Conservation (phyloP, 2,888 invertebrate species). For the Mylabris sibirica region DNA sequence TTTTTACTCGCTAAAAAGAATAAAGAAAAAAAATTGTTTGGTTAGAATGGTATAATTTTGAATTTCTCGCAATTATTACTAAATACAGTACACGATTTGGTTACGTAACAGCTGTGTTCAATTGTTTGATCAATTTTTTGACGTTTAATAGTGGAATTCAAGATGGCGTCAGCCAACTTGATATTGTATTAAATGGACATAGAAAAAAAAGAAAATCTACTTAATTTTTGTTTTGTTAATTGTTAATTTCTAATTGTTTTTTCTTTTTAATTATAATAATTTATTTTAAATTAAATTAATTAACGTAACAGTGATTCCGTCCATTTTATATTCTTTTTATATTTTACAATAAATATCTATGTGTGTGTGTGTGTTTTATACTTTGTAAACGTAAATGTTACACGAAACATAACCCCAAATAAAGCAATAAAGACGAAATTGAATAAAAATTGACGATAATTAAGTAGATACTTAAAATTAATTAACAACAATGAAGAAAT, state of each 20-base stretch:
- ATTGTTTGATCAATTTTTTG: slow-evolving; percentile 6
- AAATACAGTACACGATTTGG: background rate
- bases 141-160: slow-evolving; percentile 41
- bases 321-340: background rate
- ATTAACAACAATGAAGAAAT: slow-evolving; percentile 13
- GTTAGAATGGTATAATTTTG: too few relatives aligned
- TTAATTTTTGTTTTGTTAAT: background rate
- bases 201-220: background rate
- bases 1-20: too few relatives aligned
- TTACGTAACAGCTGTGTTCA: slow-evolving; percentile 7
- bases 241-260: slow-evolving; percentile 35
- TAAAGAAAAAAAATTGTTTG: too few relatives aligned
- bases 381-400: background rate
- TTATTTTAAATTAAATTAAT: slow-evolving; percentile 15
- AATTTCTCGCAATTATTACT: background rate
- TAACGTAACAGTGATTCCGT: background rate
- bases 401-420: slow-evolving; percentile 8
- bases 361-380: background rate
- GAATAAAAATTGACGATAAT: background rate
- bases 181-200: slow-evolving; percentile 50
- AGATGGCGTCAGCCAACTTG: slow-evolving; percentile 60
- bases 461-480: background rate
- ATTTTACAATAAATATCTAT: too few relatives aligned
- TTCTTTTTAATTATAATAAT: slow-evolving; percentile 38
- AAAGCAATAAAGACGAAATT: background rate